Conservation (phyloP, 2,888 invertebrate genomes). For the Epinotia nisella region DNA sequence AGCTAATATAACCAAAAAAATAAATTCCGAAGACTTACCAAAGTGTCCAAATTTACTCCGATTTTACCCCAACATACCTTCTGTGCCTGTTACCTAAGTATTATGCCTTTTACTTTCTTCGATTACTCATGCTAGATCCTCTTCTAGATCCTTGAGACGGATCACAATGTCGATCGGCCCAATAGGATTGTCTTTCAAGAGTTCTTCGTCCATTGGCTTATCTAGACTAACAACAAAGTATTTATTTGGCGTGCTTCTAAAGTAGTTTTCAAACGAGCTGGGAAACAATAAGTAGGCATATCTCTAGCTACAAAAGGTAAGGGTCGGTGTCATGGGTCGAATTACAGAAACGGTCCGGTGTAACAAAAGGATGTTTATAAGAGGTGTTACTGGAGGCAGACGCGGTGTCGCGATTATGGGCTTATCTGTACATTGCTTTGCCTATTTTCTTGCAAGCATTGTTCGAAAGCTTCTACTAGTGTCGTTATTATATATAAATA, state of each 20-base stretch:
- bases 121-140: background rate
- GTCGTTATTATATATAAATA: background rate
- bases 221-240: slow-evolving; percentile 34
- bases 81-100: too few relatives aligned
- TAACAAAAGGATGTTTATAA: slow-evolving; percentile 58
- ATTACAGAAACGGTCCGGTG: slow-evolving; percentile 52
- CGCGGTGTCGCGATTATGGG: slow-evolving; percentile 54
- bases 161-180: slow-evolving; percentile 14
- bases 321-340: slow-evolving; percentile 51
- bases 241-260: slow-evolving; percentile 40
- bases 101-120: background rate
- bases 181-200: slow-evolving; percentile 11
- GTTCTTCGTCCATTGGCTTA: slow-evolving; percentile 24
- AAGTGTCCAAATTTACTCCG: too few relatives aligned
- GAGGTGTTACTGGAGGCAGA: slow-evolving; percentile 58
- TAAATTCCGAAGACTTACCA: too few relatives aligned
- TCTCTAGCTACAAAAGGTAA: slow-evolving; percentile 38
- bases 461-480: slow-evolving; percentile 18
- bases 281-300: slow-evolving; percentile 49
- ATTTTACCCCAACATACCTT: too few relatives aligned
- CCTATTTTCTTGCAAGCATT: slow-evolving; percentile 29
- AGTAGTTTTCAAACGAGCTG: slow-evolving; percentile 45
- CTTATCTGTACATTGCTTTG: slow-evolving; percentile 51
- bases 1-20: too few relatives aligned
- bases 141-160: background rate